Base-by-base conservation (phyloP, 2,797 vertebrate species). In the Babyrousa celebensis region DNA sequence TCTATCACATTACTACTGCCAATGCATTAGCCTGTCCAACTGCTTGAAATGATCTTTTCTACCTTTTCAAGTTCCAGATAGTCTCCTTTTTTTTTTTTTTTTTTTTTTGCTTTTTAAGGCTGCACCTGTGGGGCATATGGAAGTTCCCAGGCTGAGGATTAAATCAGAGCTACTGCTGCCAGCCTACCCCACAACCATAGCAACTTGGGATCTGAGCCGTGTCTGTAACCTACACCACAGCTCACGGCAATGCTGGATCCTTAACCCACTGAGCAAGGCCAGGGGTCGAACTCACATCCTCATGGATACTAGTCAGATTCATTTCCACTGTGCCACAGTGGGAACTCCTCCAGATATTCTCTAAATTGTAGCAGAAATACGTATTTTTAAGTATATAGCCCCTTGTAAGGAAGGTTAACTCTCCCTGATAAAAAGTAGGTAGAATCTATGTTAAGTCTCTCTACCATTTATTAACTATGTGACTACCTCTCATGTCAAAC, bases 311-410 rank as follows among this genome's bases (percentile, higher is more conserved):
- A 48, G 43, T 48, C 43, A 10, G 43, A 48, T 48, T 48, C 43
- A 10, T 48, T 48, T 48, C 9, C 43, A 48, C 43, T 48, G 43
- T 7, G 43, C 43, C 43, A 48, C 43, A 48, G 43, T 48, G 43
- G 43, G 43, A 48, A 48, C 43, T 6, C 43, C 43, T 36, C 65
- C 74, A 62, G 60, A 48, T 68, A 48, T 58, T 87, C 80, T 94
- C 58, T 18, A 25, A 68, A 23, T 88, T 94, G 43, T 27, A 82
- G 79, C 29, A 43, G 89, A 92, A 94, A 65, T 63, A 89, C 36
- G 23, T 83, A 6, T 78, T 95, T 95, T 60, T 36, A 78, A 60
- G 54, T 84, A 63, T 43, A 80, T 85, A 43, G 11, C 29, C 43
- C 6, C 43, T 85, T 48, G 15, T 67, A 21, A 21, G 67, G n/a